Conservation (phyloP, 2,797 vertebrate genomes). For the Eutrigla gurnardus region DNA sequence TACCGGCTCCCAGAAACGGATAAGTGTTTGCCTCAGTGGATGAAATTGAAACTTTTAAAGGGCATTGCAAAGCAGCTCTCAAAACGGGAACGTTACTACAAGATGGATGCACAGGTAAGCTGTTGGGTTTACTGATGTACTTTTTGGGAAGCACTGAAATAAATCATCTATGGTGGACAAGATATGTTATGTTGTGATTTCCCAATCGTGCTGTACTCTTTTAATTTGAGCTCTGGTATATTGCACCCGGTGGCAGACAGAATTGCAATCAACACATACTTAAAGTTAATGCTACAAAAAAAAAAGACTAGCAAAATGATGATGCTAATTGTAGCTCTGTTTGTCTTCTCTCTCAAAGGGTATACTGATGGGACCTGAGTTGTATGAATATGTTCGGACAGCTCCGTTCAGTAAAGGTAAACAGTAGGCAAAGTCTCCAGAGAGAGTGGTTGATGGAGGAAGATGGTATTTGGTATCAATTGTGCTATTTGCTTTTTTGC, state of each 20-base stretch:
- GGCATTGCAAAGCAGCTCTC: constrained; percentile 5
- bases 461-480: background rate
- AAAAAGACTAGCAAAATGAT: background rate
- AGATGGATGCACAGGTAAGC: constrained; percentile 63
- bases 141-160: background rate
- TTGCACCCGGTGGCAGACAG: background rate
- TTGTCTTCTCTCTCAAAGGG: constrained; percentile 49
- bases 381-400: constrained; percentile 33
- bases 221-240: background rate
- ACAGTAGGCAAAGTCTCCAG: background rate
- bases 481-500: constrained; percentile 18
- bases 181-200: background rate
- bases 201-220: background rate
- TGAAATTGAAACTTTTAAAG: constrained; percentile 19
- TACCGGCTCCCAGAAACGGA: background rate
- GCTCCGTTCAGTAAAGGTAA: constrained; percentile 72
- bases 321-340: background rate
- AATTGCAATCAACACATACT: background rate
- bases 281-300: background rate
- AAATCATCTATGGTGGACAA: background rate
- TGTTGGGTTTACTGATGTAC: background rate
- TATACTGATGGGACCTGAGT: constrained; percentile 38
- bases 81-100: constrained; percentile 11
- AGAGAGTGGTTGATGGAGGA: background rate
- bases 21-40: background rate